Evolutionary conservation across 2,113 vertebrate species (phyloP).

Genomic region (Burhinus oedicnemus): DNA sequence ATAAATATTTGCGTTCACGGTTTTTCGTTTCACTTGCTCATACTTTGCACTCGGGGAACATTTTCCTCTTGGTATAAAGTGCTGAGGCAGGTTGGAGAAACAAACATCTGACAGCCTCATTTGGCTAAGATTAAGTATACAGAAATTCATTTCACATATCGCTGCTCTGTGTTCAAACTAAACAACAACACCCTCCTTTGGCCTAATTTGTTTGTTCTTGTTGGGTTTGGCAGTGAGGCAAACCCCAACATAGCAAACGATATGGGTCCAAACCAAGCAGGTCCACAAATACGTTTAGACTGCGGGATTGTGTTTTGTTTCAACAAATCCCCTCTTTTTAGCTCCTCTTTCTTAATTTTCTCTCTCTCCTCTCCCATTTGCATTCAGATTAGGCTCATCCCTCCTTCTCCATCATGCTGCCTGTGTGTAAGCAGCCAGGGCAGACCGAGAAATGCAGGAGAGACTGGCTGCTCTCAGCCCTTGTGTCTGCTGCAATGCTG

Average conservation of each 20-base stretch:
- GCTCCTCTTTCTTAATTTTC: neutral
- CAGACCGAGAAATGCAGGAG: neutral
- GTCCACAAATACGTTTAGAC: neutral
- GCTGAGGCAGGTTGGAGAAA: slow-evolving; percentile 57
- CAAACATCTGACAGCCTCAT: slow-evolving; percentile 60
- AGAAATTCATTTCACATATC: slow-evolving; percentile 61
- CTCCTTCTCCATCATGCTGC: neutral
- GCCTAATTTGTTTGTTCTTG: slow-evolving; percentile 22
- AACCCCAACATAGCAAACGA: neutral
- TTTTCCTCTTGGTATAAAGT: slow-evolving; percentile 44
- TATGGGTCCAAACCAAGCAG: neutral
- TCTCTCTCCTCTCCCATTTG: neutral
- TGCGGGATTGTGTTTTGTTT: neutral
- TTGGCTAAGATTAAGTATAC: slow-evolving; percentile 66
- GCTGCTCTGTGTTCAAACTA: slow-evolving; percentile 6
- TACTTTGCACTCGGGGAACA: neutral
- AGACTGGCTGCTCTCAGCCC: neutral
- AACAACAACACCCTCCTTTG: slow-evolving; percentile 7
- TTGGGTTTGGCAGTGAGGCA: neutral
- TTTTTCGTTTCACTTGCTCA: neutral
- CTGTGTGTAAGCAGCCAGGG: neutral
- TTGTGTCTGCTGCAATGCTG: neutral
- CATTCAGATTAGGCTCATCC: neutral
- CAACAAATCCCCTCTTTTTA: neutral
- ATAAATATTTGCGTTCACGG: slow-evolving; percentile 37